Evolutionary conservation across 2,888 invertebrate genomes (phyloP).

Genomic region (Julus scandinavius): DNA sequence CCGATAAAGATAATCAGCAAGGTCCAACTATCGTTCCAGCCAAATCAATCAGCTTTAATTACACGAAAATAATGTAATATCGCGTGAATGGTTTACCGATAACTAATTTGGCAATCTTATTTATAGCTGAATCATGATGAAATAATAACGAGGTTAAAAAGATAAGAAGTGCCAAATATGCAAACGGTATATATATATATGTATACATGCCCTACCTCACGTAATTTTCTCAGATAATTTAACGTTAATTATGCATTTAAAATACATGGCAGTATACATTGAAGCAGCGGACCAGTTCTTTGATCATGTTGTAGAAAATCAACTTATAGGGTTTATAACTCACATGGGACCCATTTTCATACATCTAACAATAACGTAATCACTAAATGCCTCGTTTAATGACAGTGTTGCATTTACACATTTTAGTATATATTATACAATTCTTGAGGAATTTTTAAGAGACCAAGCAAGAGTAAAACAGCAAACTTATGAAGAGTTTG

Average conservation of each 20-base stretch:
- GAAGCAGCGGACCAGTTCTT: neutral
- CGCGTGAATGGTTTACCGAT: conserved; percentile 39
- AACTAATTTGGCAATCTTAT: conserved; percentile 40
- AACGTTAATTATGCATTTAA: conserved; percentile 29
- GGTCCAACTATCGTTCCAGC: neutral
- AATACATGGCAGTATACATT: neutral
- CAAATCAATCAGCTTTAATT: conserved; percentile 45
- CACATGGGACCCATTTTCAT: neutral
- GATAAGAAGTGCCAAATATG: conserved; percentile 33
- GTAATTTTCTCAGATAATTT: neutral
- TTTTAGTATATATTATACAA: too few species aligned
- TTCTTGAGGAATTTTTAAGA: too few species aligned
- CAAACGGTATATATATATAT: neutral
- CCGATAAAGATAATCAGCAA: conserved; percentile 44
- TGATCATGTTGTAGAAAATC: neutral
- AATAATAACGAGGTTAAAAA: conserved; percentile 44
- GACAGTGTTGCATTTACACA: too few species aligned
- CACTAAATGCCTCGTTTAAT: too few species aligned
- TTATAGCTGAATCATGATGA: conserved; percentile 45
- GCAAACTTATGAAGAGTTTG: too few species aligned
- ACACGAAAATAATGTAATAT: conserved; percentile 40
- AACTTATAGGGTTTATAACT: neutral
- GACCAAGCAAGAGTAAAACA: too few species aligned
- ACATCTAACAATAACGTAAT: neutral
- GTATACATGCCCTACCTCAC: neutral